Conservation (phyloP, 2,888 invertebrate genomes). For the Rosalia funebris region DNA sequence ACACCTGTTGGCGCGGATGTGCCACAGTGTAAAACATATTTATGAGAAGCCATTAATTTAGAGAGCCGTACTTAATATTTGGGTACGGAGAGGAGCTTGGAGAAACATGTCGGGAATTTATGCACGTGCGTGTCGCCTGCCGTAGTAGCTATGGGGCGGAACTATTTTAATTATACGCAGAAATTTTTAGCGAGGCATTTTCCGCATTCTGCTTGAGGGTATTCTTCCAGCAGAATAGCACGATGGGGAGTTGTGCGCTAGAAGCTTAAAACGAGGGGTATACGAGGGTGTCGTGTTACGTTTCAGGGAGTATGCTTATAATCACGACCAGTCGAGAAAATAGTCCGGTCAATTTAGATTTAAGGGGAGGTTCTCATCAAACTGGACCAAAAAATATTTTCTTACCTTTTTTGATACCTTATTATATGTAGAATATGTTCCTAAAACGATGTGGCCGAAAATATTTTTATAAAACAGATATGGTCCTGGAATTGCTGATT, state of each 20-base stretch:
- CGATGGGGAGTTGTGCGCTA: background rate
- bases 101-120: constrained; percentile 4
- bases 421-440: too few relatives aligned
- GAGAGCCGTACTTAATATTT: constrained; percentile 14
- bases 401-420: too few relatives aligned
- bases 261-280: background rate
- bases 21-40: constrained; percentile 4
- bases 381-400: too few relatives aligned
- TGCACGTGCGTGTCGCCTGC: constrained; percentile 7
- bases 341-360: too few relatives aligned
- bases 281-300: background rate
- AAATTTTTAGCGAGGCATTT: background rate
- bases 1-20: constrained; percentile 16
- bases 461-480: too few relatives aligned
- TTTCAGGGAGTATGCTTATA: background rate
- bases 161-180: constrained; percentile 7
- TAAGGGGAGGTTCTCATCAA: too few relatives aligned
- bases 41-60: constrained; percentile 5
- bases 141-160: background rate
- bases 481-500: too few relatives aligned
- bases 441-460: too few relatives aligned
- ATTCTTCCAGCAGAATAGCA: background rate
- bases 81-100: constrained; percentile 1
- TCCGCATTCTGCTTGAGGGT: background rate
- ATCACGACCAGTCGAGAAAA: too few relatives aligned